Conservation (phyloP, 2,113 vertebrate genomes). For the Eublepharis macularius region DNA sequence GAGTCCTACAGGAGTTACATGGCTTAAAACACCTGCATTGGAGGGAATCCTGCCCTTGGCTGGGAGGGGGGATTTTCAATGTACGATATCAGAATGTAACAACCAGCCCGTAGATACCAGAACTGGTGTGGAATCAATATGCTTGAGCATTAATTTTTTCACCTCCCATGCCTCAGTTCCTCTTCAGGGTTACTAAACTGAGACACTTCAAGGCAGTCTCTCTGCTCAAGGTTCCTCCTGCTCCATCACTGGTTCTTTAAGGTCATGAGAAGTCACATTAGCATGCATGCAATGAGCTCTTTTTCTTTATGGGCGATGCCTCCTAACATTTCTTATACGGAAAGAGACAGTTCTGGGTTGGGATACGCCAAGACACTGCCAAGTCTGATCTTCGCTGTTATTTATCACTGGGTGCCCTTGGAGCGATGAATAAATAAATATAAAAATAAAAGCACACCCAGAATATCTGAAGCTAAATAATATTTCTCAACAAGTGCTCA, state of each 20-base stretch:
- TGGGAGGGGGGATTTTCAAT: background rate
- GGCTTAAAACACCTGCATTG: background rate
- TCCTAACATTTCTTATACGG: background rate
- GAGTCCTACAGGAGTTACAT: background rate
- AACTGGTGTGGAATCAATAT: background rate
- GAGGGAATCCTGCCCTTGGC: background rate
- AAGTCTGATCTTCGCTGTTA: slow-evolving; percentile 30
- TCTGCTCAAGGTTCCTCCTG: background rate
- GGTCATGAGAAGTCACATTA: background rate
- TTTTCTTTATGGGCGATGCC: background rate
- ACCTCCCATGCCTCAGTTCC: background rate
- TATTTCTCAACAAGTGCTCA: slow-evolving; percentile 6
- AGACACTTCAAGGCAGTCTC: background rate
- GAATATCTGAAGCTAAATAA: background rate
- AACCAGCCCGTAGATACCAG: background rate
- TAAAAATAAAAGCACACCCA: background rate
- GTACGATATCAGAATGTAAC: background rate
- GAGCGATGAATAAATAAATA: background rate
- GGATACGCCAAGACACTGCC: background rate
- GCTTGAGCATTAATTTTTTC: background rate
- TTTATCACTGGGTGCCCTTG: slow-evolving; percentile 5
- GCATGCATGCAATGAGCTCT: fast-evolving
- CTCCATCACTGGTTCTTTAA: background rate
- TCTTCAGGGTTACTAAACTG: background rate
- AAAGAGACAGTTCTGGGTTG: fast-evolving